phyloP scores from a whole-genome alignment of 2,888 invertebrate genomes.

The Leptothorax acervorum region DNA sequence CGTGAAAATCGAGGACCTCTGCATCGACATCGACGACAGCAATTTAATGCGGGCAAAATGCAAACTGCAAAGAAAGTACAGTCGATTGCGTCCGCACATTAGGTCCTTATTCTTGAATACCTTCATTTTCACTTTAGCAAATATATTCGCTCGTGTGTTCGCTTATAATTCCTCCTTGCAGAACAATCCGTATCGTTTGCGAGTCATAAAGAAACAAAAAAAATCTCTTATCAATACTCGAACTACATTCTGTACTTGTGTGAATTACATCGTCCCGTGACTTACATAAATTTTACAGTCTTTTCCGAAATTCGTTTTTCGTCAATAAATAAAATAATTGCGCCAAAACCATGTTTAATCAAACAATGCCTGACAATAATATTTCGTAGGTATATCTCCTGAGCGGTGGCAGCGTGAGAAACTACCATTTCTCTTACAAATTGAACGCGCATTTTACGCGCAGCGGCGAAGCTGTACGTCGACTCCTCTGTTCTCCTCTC shows the following conservation, averaged over 20 bases:
- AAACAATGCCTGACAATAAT: neutral
- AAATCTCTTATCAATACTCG: neutral
- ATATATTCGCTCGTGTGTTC: neutral
- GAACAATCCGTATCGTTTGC: no score
- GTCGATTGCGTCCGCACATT: neutral
- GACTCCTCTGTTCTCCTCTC: slow-evolving; percentile 11
- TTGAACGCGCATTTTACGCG: slow-evolving; percentile 50
- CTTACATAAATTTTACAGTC: neutral
- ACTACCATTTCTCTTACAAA: slow-evolving; percentile 30
- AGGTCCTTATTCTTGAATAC: neutral
- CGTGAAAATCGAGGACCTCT: slow-evolving; percentile 31
- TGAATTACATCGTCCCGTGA: neutral
- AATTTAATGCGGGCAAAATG: slow-evolving; percentile 29
- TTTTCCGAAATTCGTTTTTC: neutral
- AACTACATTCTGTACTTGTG: neutral
- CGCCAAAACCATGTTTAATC: neutral
- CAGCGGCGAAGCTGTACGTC: slow-evolving; percentile 6
- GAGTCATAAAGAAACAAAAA: neutral
- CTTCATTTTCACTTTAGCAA: neutral
- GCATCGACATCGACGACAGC: neutral
- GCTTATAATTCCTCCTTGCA: neutral
- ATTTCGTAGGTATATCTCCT: neutral
- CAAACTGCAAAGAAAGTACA: neutral
- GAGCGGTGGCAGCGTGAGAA: slow-evolving; percentile 1
- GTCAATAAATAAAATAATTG: neutral